These are phyloP conservation scores for Empidonax traillii DNA, from an alignment of 2,113 vertebrate genomes.

Conservation along the genomic window DNA sequence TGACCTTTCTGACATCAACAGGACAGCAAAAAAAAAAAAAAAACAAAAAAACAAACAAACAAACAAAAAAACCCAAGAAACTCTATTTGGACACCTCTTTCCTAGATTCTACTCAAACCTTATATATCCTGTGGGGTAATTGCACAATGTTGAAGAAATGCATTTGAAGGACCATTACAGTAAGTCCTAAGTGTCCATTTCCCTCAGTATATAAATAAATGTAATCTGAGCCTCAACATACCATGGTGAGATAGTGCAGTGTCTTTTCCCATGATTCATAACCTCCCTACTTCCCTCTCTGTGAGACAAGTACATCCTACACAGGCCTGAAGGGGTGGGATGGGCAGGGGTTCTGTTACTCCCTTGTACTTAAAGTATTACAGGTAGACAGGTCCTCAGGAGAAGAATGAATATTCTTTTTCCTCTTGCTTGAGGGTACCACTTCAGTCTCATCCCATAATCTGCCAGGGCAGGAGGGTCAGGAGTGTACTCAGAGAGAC, in stretches of 20 bases:
- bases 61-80: neutral
- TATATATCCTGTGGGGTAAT: neutral
- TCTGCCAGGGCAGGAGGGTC: neutral
- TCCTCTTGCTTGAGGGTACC: neutral
- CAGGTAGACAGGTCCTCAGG: neutral
- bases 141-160: accelerated
- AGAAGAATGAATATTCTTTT: neutral
- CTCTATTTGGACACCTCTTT: neutral
- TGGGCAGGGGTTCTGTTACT: neutral
- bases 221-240: neutral
- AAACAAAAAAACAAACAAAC: too few relatives aligned
- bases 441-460: neutral
- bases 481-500: neutral
- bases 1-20: neutral
- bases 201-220: neutral
- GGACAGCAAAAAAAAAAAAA: neutral
- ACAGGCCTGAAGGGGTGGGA: neutral
- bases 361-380: neutral
- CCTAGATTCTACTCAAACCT: neutral
- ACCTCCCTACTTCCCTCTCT: neutral
- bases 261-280: neutral
- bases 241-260: accelerated
- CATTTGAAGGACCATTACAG: neutral
- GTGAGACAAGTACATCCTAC: neutral
- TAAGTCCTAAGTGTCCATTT: neutral